Conservation (phyloP, 2,113 vertebrate genomes). For the Phoxinus phoxinus region DNA sequence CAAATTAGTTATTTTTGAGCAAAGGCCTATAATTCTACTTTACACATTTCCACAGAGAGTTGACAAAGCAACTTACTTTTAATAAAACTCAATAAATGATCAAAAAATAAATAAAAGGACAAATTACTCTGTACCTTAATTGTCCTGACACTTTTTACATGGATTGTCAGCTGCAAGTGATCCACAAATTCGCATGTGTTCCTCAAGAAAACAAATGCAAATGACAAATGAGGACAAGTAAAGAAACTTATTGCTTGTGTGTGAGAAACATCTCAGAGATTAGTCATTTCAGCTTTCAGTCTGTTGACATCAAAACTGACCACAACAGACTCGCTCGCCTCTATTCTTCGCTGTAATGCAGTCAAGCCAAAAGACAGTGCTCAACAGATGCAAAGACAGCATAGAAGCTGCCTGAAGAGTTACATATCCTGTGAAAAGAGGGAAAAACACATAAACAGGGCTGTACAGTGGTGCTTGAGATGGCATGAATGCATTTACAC, state of each 20-base stretch:
- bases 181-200: neutral
- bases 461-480: neutral
- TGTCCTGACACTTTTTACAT: neutral
- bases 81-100: neutral
- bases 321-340: neutral
- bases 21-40: too few species aligned
- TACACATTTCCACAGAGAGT: too few species aligned
- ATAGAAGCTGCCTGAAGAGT: neutral
- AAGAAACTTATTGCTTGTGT: neutral
- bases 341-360: neutral
- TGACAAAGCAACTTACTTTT: too few species aligned
- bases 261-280: conserved; percentile 10
- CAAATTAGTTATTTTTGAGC: too few species aligned
- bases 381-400: neutral
- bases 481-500: neutral
- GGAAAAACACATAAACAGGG: neutral
- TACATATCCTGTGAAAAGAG: neutral
- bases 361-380: neutral
- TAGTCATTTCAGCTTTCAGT: conserved; percentile 5
- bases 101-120: neutral
- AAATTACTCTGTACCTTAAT: neutral
- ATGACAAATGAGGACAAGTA: neutral
- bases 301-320: neutral
- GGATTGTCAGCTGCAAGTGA: neutral
- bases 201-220: neutral